These are phyloP conservation scores for Climacteris rufus DNA, from an alignment of 2,113 vertebrate genomes.

Conservation along the genomic window DNA sequence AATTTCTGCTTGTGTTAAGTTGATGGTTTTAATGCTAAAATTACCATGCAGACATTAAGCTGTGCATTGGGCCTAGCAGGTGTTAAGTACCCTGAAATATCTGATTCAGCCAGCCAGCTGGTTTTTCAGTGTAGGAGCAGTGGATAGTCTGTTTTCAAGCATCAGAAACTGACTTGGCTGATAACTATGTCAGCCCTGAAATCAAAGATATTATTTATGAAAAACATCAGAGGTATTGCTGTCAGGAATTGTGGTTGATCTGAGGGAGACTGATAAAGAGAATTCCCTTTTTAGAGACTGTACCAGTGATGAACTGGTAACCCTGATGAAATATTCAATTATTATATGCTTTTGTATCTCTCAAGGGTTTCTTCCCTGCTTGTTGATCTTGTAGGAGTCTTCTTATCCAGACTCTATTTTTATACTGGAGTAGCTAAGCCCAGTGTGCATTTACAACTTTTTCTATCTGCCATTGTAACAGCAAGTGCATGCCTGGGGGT, in stretches of 20 bases:
- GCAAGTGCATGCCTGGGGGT: neutral
- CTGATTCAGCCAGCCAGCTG: neutral
- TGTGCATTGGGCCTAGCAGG: neutral
- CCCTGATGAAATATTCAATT: neutral
- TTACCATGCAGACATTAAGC: neutral
- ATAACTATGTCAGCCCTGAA: neutral
- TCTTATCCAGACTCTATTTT: neutral
- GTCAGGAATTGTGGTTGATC: slow-evolving; percentile 75
- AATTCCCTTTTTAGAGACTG: slow-evolving; percentile 76
- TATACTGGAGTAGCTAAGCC: neutral
- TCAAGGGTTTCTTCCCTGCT: neutral
- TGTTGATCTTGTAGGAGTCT: neutral
- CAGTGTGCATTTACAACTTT: neutral
- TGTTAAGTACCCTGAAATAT: neutral
- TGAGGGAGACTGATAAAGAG: slow-evolving; percentile 77
- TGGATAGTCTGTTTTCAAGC: neutral
- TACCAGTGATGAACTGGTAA: slow-evolving; percentile 74
- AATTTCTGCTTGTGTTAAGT: neutral
- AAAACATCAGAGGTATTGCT: slow-evolving; percentile 75
- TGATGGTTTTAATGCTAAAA: neutral
- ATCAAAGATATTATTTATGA: neutral
- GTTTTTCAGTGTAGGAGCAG: neutral
- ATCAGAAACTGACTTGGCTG: neutral
- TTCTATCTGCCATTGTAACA: neutral
- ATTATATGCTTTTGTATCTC: neutral